Evolutionary conservation across 1,140 invertebrate species (phyloP).

Genomic region (Rhizoglyphus robini): DNA sequence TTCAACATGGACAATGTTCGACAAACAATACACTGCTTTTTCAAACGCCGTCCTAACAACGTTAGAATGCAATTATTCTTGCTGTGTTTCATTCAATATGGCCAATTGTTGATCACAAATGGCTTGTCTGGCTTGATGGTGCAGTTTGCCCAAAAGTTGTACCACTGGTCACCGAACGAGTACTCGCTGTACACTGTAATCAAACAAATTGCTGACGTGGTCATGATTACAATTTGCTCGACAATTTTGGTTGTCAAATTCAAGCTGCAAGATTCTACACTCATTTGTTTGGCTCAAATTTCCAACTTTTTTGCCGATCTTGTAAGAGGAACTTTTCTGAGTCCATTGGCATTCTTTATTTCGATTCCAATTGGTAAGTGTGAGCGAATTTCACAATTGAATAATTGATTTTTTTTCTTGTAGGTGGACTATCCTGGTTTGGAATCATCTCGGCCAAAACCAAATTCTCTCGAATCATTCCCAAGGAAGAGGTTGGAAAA

Average conservation of each 20-base stretch:
- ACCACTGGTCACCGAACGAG: not conserved
- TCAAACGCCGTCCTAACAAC: not conserved
- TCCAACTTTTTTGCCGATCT: slow-evolving; percentile 2
- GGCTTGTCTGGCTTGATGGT: not conserved
- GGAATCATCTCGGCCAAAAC: not conserved
- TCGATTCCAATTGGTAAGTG: not conserved
- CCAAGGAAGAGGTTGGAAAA: not conserved
- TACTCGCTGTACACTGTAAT: not conserved
- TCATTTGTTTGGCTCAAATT: not conserved
- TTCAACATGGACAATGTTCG: slow-evolving; percentile 3
- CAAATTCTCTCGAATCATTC: slow-evolving; percentile 2
- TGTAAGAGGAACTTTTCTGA: not conserved
- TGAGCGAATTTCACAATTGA: not conserved
- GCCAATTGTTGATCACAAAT: not conserved
- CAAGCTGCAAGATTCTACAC: not conserved
- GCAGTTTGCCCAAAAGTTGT: not conserved
- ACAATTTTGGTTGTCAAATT: not conserved
- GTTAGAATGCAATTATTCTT: not conserved
- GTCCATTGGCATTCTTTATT: not conserved
- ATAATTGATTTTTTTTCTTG: too few relatives aligned
- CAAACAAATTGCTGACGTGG: not conserved
- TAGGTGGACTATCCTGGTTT: not conserved
- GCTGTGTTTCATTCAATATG: not conserved
- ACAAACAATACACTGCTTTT: not conserved
- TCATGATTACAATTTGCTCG: not conserved